Conservation (phyloP, 2,113 vertebrate species). For the Pangasianodon hypophthalmus region DNA sequence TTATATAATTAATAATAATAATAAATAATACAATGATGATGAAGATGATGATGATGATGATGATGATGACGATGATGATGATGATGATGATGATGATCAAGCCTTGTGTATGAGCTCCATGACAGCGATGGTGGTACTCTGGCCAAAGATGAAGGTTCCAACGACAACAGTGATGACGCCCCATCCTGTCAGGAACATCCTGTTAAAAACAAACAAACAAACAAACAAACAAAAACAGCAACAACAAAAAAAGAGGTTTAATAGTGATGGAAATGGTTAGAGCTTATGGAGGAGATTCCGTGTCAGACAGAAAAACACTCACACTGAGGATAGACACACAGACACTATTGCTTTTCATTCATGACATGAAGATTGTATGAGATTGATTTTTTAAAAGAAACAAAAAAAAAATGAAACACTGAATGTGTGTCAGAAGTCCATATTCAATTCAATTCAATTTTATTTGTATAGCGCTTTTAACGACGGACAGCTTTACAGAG, state of each 20-base stretch:
- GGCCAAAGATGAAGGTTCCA: conserved; percentile 74
- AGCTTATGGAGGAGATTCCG: background rate
- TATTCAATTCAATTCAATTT: background rate
- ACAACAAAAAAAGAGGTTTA: background rate
- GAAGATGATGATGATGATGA: background rate
- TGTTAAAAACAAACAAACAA: conserved; percentile 55
- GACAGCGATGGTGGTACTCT: conserved; percentile 68
- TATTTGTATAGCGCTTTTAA: background rate
- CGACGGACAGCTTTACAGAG: background rate
- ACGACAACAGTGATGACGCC: conserved; percentile 69
- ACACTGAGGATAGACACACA: too few species aligned
- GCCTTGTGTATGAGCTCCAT: conserved; percentile 49
- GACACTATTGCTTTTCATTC: background rate
- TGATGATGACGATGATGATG: background rate
- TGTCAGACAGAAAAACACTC: background rate
- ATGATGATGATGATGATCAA: background rate
- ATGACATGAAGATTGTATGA: background rate
- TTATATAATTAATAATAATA: background rate
- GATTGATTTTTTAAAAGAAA: background rate
- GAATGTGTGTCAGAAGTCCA: background rate
- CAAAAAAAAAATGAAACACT: background rate
- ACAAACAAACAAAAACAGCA: too few species aligned
- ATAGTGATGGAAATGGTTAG: background rate
- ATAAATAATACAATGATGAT: background rate
- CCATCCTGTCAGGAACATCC: conserved; percentile 80